These are phyloP conservation scores for Platycercus adscitus DNA, from an alignment of 2,113 vertebrate genomes.

Conservation along the genomic window DNA sequence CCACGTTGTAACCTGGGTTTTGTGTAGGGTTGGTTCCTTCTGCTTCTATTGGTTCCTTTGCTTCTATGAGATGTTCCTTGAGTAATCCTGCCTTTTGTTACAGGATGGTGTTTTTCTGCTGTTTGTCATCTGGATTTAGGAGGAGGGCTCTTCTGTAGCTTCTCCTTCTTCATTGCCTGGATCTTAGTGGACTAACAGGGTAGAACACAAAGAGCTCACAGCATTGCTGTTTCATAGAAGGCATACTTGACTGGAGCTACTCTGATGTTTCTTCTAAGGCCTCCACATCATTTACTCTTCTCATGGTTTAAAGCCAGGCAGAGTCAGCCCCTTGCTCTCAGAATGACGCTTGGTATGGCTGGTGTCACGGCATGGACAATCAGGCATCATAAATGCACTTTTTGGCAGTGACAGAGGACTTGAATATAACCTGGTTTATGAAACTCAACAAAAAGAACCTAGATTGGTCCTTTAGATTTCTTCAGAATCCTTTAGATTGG, in stretches of 20 bases:
- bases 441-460: neutral
- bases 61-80: neutral
- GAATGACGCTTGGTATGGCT: neutral
- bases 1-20: neutral
- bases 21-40: neutral
- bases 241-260: neutral
- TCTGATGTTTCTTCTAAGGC: rapidly evolving
- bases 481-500: neutral
- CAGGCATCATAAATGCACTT: neutral
- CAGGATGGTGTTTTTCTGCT: neutral
- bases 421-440: neutral
- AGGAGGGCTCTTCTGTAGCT: neutral
- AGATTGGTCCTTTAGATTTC: neutral
- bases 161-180: neutral
- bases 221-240: neutral
- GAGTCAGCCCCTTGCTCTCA: neutral
- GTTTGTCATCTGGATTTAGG: neutral
- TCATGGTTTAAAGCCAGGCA: neutral
- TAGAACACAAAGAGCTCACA: neutral
- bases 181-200: neutral
- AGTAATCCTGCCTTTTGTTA: neutral
- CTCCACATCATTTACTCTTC: neutral
- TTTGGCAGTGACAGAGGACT: neutral
- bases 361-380: neutral
- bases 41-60: neutral